Evolutionary conservation across 1,140 invertebrate species (phyloP).

Genomic region (Amphibalanus amphitrite): DNA sequence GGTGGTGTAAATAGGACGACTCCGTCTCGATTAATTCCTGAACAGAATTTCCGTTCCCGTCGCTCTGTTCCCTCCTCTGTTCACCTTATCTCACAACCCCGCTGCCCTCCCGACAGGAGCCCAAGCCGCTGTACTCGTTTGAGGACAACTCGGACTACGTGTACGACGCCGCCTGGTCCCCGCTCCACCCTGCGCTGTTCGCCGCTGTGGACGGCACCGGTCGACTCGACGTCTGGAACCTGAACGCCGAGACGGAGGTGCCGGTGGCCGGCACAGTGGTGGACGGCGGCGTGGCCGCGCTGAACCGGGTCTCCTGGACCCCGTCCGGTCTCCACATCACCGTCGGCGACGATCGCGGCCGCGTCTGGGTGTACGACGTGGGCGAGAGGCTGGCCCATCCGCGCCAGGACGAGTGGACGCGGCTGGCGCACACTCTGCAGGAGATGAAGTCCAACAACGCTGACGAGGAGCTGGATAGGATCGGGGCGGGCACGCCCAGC

Average conservation of each 20-base stretch:
- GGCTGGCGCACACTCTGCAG: constrained; percentile 78
- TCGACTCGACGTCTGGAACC: constrained; percentile 85
- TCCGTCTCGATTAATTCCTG: too few species aligned
- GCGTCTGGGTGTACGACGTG: constrained; percentile 89
- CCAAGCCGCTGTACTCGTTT: constrained; percentile 88
- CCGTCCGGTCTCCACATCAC: constrained; percentile 76
- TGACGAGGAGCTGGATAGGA: constrained; percentile 6
- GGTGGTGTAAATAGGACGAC: too few species aligned
- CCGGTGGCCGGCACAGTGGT: constrained; percentile 67
- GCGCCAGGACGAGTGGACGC: constrained; percentile 85
- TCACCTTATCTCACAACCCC: neutral
- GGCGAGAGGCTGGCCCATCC: constrained; percentile 83
- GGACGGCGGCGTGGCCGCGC: constrained; percentile 54
- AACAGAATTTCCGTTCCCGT: too few species aligned
- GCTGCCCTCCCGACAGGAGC: constrained; percentile 36
- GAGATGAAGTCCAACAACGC: constrained; percentile 57
- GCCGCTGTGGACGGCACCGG: constrained; percentile 87
- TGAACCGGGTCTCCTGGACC: constrained; percentile 87
- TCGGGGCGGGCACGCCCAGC: neutral
- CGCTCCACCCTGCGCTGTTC: constrained; percentile 90
- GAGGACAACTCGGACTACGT: constrained; percentile 97
- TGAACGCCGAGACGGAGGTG: constrained; percentile 89
- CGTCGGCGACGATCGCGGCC: constrained; percentile 83
- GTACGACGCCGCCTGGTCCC: constrained; percentile 94
- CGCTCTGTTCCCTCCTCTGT: too few species aligned